Percentiles rank a stretch among this genome's conserved stretches.
These are phyloP conservation scores for Ariopsis seemanni DNA, from an alignment of 2,113 vertebrate genomes.

Conservation along the genomic window DNA sequence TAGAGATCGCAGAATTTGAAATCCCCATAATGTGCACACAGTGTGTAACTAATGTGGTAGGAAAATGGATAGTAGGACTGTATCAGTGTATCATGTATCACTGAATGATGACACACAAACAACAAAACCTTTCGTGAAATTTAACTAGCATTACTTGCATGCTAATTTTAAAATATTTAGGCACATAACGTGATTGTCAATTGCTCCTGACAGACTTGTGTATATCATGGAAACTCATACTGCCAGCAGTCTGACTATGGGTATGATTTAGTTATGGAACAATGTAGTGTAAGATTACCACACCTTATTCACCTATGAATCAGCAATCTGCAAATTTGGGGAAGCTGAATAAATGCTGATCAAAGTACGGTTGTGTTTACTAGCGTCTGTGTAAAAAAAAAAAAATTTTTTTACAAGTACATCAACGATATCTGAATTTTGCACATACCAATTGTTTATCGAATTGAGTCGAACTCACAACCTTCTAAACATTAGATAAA, in stretches of 20 bases:
- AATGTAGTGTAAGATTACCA: not conserved
- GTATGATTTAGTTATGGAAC: not conserved
- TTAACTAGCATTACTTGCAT: not conserved
- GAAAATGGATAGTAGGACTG: not conserved
- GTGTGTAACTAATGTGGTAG: not conserved
- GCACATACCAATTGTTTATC: not conserved
- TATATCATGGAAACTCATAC: slow-evolving; percentile 4
- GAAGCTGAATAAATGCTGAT: not conserved
- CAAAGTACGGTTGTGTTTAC: not conserved
- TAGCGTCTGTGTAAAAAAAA: not conserved
- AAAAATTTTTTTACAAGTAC: not conserved
- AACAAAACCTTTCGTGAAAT: not conserved
- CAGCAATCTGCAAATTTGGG: not conserved
- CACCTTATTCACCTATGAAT: not conserved
- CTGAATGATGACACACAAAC: not conserved
- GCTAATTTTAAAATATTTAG: not conserved
- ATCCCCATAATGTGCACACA: not conserved
- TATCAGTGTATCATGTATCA: not conserved
- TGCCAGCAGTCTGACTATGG: slow-evolving; percentile 4
- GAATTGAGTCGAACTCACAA: not conserved
- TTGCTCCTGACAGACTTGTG: not conserved
- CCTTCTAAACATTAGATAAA: not conserved
- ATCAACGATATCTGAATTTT: not conserved
- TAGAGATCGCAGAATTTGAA: not conserved
- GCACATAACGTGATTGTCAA: not conserved